Evolutionary conservation across 64 coral and sea anemone species (phyloP), one percentile per base, ranked within the genome.

Genomic region (Porites lutea): DNA sequence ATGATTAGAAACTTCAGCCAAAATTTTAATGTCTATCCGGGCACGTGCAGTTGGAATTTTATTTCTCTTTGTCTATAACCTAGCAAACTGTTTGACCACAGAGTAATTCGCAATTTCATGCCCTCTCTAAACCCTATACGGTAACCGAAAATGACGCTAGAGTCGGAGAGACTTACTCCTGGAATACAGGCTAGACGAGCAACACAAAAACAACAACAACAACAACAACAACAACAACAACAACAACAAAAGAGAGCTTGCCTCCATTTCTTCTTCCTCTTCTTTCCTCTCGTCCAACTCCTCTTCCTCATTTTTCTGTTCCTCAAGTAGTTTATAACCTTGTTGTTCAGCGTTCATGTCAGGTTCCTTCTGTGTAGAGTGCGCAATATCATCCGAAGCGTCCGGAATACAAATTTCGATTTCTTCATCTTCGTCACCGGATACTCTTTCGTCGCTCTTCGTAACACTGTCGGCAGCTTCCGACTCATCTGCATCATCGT

Each of bases 361-460:
- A 14, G 37, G 5, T 19, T 88, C 13, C 53, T 57, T 75, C 4
- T 21, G 22, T 59, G 23, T 46, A 19, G 19, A 11, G 49, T 48
- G 53, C 81, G 20, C 46, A 21, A 52, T 45, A 84, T 84, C 81
- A 23, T 84, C 62, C 18, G 62, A 14, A 84, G 13, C 45, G 18
- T 86, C 90, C 19, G 82, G 72, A 52, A 55, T 79, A 52, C 91
- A 93, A 58, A 93, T 78, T 59, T 93, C 91, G 61, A 93, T 74
- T 45, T 86, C 51, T 77, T 93, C 91, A 6, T 92, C 91, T 44
- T 91, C 89, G 50, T 83, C 47, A 1, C 67, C 71, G 44, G 70
- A 87, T 16, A 18, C 66, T 67, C 91, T 76, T n/a, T 74, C 91
- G 58, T 92, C 71, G 52, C 72, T 72, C 49, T 76, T 74, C 48